phyloP scores from a whole-genome alignment of 2,888 invertebrate genomes.

The Mesorhabditis spiculigera region DNA sequence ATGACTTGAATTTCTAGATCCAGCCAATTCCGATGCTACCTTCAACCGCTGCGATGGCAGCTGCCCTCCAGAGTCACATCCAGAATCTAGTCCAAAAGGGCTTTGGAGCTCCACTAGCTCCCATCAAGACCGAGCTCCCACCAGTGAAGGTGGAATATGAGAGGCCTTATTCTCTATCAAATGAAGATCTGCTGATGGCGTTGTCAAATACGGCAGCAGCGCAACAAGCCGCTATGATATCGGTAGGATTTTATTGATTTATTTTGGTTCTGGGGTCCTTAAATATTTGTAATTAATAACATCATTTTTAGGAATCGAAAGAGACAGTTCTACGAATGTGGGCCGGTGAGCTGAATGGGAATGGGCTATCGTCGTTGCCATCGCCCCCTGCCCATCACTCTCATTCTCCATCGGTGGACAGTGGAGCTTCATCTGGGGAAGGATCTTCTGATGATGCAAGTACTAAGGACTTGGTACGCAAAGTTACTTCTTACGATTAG shows the following conservation, averaged over 20 bases:
- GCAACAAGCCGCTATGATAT: constrained; percentile 6
- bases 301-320: neutral
- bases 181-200: constrained; percentile 5
- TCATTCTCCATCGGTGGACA: constrained; percentile 18
- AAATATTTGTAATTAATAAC: no score
- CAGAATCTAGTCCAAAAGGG: neutral
- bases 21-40: neutral
- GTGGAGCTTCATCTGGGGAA: constrained; percentile 7
- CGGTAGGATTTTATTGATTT: neutral
- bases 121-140: neutral
- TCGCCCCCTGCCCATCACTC: constrained; percentile 11
- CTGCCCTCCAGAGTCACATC: constrained; percentile 1
- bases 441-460: constrained; percentile 8
- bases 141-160: neutral
- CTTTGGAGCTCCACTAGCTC: neutral
- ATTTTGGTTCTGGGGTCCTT: neutral
- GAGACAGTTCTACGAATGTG: constrained; percentile 1
- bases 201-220: constrained; percentile 12
- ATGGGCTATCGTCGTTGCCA: constrained; percentile 2
- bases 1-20: neutral
- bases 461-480: neutral
- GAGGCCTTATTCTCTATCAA: neutral
- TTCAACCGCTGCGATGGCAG: constrained; percentile 3
- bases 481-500: neutral
- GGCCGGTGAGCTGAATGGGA: constrained; percentile 5